Conservation (phyloP, 2,797 vertebrate species). For the Hipposideros larvatus region DNA sequence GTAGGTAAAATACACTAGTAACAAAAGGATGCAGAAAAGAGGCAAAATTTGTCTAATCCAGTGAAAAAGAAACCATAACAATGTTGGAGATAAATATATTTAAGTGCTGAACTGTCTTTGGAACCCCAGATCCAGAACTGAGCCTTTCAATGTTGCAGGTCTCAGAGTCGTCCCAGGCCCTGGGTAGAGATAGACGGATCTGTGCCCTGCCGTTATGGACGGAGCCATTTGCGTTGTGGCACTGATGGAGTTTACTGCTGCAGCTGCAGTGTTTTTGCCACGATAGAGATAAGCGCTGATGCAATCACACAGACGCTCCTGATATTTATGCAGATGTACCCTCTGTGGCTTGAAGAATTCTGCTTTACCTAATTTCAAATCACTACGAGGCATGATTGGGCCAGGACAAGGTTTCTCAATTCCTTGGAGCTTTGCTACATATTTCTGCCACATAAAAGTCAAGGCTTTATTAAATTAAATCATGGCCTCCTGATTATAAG, state of each 20-base stretch:
- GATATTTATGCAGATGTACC: slow-evolving; percentile 74
- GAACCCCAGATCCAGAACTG: neutral
- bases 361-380: slow-evolving; percentile 76
- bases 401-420: slow-evolving; percentile 73
- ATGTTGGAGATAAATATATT: neutral
- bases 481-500: slow-evolving; percentile 70
- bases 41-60: neutral
- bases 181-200: neutral
- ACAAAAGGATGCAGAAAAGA: neutral
- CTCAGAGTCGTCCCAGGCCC: neutral
- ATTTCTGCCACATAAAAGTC: slow-evolving; percentile 78
- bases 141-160: neutral
- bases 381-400: slow-evolving; percentile 72
- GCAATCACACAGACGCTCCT: slow-evolving; percentile 40
- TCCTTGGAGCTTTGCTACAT: slow-evolving; percentile 73
- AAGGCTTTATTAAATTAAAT: slow-evolving; percentile 81
- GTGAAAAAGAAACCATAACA: slow-evolving; percentile 6
- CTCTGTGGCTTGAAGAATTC: slow-evolving; percentile 57
- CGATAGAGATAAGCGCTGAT: slow-evolving; percentile 59
- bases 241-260: slow-evolving; percentile 56
- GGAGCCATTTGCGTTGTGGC: neutral
- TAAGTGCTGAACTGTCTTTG: neutral
- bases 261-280: slow-evolving; percentile 35
- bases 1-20: neutral
- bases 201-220: neutral